A percentile compares a stretch with the other conserved stretches of the same genome.
phyloP scores from a whole-genome alignment of 2,888 invertebrate species.

The Ephialtes manifestator region DNA sequence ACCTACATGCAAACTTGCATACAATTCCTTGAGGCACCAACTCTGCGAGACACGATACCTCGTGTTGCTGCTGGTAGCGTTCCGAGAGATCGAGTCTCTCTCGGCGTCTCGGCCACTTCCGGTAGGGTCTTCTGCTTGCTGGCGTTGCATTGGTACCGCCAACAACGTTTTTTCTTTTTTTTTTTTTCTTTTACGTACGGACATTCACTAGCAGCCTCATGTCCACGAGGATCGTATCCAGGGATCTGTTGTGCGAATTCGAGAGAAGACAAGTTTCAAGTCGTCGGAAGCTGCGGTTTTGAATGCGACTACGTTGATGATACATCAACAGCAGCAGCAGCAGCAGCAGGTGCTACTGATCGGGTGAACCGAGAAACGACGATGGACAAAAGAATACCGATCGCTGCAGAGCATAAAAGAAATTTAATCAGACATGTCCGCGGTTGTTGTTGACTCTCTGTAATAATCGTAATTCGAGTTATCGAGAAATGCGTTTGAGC shows the following conservation, averaged over 20 bases:
- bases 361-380: constrained; percentile 22
- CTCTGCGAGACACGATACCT: constrained; percentile 58
- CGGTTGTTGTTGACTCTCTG: neutral
- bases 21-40: constrained; percentile 8
- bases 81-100: constrained; percentile 80
- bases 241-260: constrained; percentile 39
- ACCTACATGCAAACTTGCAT: neutral
- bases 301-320: constrained; percentile 11
- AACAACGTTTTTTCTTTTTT: too few relatives aligned
- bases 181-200: constrained; percentile 29
- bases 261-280: constrained; percentile 41
- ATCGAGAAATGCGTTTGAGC: neutral
- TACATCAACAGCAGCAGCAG: neutral
- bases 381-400: constrained; percentile 32
- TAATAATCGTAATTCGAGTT: neutral
- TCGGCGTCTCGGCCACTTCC: constrained; percentile 79
- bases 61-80: constrained; percentile 68
- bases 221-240: constrained; percentile 54
- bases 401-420: constrained; percentile 5
- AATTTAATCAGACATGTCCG: constrained; percentile 1
- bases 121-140: constrained; percentile 67
- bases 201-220: constrained; percentile 39
- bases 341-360: constrained; percentile 34
- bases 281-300: constrained; percentile 66
- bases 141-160: constrained; percentile 28